Base-by-base conservation (phyloP, 2,797 vertebrate genomes). In the Hypotaenidia okinawae region DNA sequence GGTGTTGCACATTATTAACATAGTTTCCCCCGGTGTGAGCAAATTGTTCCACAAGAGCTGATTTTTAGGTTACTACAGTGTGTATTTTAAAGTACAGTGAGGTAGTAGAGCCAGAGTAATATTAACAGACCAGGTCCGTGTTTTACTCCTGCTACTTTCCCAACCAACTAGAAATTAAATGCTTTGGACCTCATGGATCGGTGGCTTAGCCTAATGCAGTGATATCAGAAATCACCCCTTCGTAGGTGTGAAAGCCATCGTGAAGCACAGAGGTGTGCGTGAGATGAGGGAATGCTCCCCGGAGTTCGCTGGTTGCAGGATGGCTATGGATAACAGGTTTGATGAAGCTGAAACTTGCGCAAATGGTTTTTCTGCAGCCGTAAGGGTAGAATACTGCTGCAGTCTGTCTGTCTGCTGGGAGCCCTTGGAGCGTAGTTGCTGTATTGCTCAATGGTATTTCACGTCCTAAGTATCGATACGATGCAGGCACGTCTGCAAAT, bases 171-270 rank as follows among this genome's bases (percentile, higher is more conserved):
- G 84, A 92, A 94, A 95, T 95, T 67, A 84, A 41, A 12, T 6
- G 57, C 89, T 90, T 72, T 39, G 90, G 69, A 51, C 23, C n/a
- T 77, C 93, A 90, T 66, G 72, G 91, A 94, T 83, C 64, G 78
- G 83, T 87, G 68, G 74, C 81, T 89, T 90, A 90, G 55, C 12
- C 57, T 94, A 92, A 64, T 88, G 33, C 47, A 61, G 41, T 78
- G 94, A 91, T 89, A 59, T 81, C 68, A 80, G 90, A 89, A 95
- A 95, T 93, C 64, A 90, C 23, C 75, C 1, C 16, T 67, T 68
- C 54, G 37, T 61, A 54, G 68, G 51, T 75, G 61, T 80, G 86
- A 95, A 93, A 90, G 88, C 74, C 64, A 51, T 47, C 0, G 1
- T 33, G 16, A 73, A 66, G 58, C 25, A 47, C 66, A 87, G 78